Percentiles rank a stretch among this genome's conserved stretches.
phyloP scores from a whole-genome alignment of 2,888 invertebrate species.

The Leucoptera coffeella region DNA sequence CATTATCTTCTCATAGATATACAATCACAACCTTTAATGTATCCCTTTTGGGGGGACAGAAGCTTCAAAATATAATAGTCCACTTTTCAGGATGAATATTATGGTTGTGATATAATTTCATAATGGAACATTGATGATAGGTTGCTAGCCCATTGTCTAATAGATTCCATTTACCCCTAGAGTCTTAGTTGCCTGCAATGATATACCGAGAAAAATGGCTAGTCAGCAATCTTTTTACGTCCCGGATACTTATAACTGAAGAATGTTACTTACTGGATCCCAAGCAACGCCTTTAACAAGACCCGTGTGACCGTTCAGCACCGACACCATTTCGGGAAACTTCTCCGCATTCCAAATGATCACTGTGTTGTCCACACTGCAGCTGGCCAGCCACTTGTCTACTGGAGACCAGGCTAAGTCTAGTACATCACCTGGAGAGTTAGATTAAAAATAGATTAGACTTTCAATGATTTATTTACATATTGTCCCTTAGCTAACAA shows the following conservation, averaged over 20 bases:
- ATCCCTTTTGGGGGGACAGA: too few species aligned
- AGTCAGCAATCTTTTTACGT: neutral
- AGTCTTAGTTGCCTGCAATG: too few species aligned
- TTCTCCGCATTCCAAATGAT: slow-evolving; percentile 95
- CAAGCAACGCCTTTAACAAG: slow-evolving; percentile 96
- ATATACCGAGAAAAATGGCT: neutral
- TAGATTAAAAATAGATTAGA: too few species aligned
- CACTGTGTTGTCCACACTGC: slow-evolving; percentile 96
- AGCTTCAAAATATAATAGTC: slow-evolving; percentile 3
- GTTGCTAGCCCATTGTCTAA: too few species aligned
- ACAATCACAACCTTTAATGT: too few species aligned
- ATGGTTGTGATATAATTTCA: too few species aligned
- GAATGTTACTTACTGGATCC: slow-evolving; percentile 71
- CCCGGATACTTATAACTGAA: neutral
- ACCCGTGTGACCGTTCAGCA: slow-evolving; percentile 85
- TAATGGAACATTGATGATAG: too few species aligned
- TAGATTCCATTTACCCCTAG: too few species aligned
- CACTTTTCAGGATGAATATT: too few species aligned
- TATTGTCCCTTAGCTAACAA: too few species aligned
- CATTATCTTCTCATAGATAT: too few species aligned
- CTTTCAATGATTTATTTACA: too few species aligned
- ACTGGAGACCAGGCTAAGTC: slow-evolving; percentile 95
- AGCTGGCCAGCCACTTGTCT: slow-evolving; percentile 91
- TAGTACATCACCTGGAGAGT: slow-evolving; percentile 72
- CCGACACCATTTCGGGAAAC: slow-evolving; percentile 76